These are phyloP conservation scores for Oreochromis grahami DNA, from an alignment of 2,797 vertebrate species.

Conservation along the genomic window DNA sequence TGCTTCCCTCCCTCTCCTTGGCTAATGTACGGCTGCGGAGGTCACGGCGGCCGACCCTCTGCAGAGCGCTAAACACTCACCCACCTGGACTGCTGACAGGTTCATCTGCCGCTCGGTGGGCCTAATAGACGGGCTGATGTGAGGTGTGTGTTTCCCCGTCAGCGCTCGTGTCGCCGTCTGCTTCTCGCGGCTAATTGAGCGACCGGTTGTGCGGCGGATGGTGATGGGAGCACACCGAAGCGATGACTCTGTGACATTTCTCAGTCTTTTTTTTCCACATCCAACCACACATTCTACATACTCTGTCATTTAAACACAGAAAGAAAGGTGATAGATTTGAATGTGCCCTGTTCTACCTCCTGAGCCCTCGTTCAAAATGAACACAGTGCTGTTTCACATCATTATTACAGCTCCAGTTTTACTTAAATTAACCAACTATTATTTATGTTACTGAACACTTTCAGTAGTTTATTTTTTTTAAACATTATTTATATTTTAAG, in stretches of 20 bases:
- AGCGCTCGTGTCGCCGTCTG: not conserved
- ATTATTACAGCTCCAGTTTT: not conserved
- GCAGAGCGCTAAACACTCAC: conserved; percentile 11
- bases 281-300: fast-evolving
- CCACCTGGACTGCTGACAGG: not conserved
- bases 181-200: not conserved
- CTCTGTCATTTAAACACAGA: not conserved
- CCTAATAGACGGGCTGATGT: not conserved
- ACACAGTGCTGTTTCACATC: not conserved
- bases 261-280: not conserved
- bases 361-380: not conserved
- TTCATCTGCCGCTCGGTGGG: conserved; percentile 15
- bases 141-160: not conserved
- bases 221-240: not conserved
- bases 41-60: not conserved
- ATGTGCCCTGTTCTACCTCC: not conserved
- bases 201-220: not conserved
- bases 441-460: not conserved
- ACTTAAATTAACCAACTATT: not conserved
- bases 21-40: not conserved
- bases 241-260: not conserved
- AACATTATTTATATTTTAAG: not conserved
- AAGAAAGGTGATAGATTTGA: not conserved
- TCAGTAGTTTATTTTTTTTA: fast-evolving
- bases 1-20: not conserved